Evolutionary conservation across 2,797 vertebrate species (phyloP), one percentile per base, ranked within the genome.

Genomic region (Centroberyx gerrardi): DNA sequence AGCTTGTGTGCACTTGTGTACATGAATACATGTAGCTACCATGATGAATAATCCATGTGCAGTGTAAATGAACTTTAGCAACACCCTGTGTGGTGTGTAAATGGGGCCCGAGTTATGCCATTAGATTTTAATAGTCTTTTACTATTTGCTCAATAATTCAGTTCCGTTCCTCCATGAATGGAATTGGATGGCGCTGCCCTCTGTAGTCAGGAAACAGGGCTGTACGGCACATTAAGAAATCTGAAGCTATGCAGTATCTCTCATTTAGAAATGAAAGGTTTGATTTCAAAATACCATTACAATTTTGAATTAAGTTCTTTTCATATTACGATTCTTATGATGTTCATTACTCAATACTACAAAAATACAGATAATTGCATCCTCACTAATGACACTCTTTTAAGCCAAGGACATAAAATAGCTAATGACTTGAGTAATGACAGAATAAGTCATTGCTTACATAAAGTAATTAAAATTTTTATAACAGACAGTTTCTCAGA

Each of bases 91-190:
- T 49, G 40, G 1, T 73, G 18, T 58, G 67, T 72, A 60, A 64
- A 58, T 17, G 27, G 40, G 38, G 52, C 65, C 78, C 9, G 31
- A 74, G 76, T 76, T 62, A 53, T 68, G 27, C 9, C 56, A 9
- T 5, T 33, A 22, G 22, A 22, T 22, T 22, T 22, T 22, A 77
- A 58, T 61, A 53, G 67, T 42, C 70, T 68, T 54, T 72, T 27
- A 42, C 3, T 38, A 18, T 75, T 70, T 66, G 7, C 27, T 80
- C 27, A 60, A 56, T 76, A 72, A 72, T 51, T 17, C 74, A 42
- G 61, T 77, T 6, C 14, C 8, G 7, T 56, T 56, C 3, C 14
- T 22, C 14, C 7, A 14, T 22, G 13, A 4, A 56, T 54, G 22
- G 52, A 54, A 28, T 12, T 54, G 52, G 52, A 28, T 54, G 14